phyloP scores from a whole-genome alignment of 2,888 invertebrate genomes.

The Lithophane ornitopus region DNA sequence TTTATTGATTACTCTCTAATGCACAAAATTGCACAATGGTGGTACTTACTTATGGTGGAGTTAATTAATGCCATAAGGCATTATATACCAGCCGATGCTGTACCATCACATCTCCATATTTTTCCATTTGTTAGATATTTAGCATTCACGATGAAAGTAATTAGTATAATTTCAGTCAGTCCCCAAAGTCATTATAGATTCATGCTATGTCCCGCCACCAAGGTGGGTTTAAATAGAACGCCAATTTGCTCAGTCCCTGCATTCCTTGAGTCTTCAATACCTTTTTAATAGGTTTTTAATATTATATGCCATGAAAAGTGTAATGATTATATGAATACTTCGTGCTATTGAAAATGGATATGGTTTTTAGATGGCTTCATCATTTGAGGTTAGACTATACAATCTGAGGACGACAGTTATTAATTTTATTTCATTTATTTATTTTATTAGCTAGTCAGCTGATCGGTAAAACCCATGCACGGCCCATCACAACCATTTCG shows the following conservation, averaged over 20 bases:
- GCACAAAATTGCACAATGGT: too few species aligned
- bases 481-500: background rate
- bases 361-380: background rate
- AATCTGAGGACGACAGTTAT: background rate
- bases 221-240: constrained; percentile 48
- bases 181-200: constrained; percentile 64
- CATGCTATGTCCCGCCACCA: constrained; percentile 53
- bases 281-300: constrained; percentile 29
- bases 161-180: constrained; percentile 60
- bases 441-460: too few species aligned
- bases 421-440: too few species aligned
- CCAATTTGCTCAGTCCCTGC: constrained; percentile 44
- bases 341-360: background rate
- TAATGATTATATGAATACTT: background rate
- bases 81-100: background rate
- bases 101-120: constrained; percentile 17
- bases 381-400: background rate
- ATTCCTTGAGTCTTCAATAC: constrained; percentile 34
- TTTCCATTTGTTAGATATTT: constrained; percentile 33
- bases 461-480: too few species aligned
- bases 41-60: background rate
- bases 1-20: background rate
- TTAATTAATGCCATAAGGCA: background rate
- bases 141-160: constrained; percentile 50
- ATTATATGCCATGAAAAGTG: background rate